Conservation (phyloP, 2,888 invertebrate genomes). For the Dysmachus trigonus region DNA sequence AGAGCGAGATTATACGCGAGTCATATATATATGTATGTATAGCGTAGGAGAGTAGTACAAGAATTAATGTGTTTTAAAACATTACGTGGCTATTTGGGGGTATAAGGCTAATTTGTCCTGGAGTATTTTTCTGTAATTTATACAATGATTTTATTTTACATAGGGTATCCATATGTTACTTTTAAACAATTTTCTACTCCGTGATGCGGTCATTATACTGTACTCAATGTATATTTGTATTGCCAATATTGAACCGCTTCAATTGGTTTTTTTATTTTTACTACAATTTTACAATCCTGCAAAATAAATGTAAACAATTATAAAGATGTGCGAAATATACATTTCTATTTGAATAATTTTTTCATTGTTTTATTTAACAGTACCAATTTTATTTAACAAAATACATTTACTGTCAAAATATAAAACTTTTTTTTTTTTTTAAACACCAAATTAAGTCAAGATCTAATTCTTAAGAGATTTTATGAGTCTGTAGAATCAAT, state of each 20-base stretch:
- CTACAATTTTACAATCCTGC: conserved; percentile 9
- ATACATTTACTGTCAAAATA: neutral
- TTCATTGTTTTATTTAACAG: neutral
- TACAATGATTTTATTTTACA: neutral
- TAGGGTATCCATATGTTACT: conserved; percentile 23
- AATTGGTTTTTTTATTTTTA: conserved; percentile 4
- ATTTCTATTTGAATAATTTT: conserved; percentile 22
- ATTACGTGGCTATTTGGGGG: conserved; percentile 9
- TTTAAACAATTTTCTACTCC: conserved; percentile 14
- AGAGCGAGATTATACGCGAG: neutral
- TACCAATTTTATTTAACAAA: neutral
- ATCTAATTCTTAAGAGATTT: too few relatives aligned
- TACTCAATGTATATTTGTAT: conserved; percentile 6
- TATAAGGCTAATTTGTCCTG: neutral
- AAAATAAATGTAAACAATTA: neutral
- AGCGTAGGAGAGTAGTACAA: neutral
- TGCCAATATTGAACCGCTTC: conserved; percentile 19
- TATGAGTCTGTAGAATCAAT: too few relatives aligned
- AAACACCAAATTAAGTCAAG: too few relatives aligned
- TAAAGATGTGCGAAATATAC: conserved; percentile 24
- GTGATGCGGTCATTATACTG: conserved; percentile 7
- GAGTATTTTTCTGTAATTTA: conserved; percentile 7
- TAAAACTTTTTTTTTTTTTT: too few relatives aligned
- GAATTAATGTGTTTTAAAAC: neutral
- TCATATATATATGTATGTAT: neutral